Percentiles rank a stretch among this genome's conserved stretches.
These are phyloP conservation scores for Xyliphius kryptos DNA, from an alignment of 2,113 vertebrate species.

Conservation along the genomic window DNA sequence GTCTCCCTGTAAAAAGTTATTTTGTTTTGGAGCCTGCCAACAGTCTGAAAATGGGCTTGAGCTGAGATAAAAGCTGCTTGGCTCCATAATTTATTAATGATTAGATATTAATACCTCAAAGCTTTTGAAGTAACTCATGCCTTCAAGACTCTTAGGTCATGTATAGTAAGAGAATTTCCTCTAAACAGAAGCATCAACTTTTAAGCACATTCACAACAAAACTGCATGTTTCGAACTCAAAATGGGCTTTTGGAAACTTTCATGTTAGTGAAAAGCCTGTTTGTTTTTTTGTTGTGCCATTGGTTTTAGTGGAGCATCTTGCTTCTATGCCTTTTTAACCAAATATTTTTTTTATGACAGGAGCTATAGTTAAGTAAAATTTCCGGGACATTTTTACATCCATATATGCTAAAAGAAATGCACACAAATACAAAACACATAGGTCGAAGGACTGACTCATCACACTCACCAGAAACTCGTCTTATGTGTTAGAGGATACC, in stretches of 20 bases:
- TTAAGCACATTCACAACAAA: not conserved
- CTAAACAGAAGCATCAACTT: conserved; percentile 24
- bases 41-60: conserved; percentile 11
- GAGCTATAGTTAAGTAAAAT: not conserved
- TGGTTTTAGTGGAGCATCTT: conserved; percentile 9
- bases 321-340: not conserved
- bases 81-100: conserved; percentile 37
- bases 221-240: conserved; percentile 14
- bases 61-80: conserved; percentile 31
- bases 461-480: not conserved
- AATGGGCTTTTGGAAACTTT: conserved; percentile 26
- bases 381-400: not conserved
- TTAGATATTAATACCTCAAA: conserved; percentile 32
- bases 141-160: conserved; percentile 26
- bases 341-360: not conserved
- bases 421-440: not conserved
- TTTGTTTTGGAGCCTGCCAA: too few species aligned
- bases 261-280: not conserved
- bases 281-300: not conserved
- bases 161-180: conserved; percentile 34
- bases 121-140: conserved; percentile 36
- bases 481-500: not conserved
- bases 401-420: conserved; percentile 5
- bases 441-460: not conserved
- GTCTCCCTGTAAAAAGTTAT: not conserved